Base-by-base conservation (phyloP, 2,113 vertebrate genomes). In the Chamaea fasciata region DNA sequence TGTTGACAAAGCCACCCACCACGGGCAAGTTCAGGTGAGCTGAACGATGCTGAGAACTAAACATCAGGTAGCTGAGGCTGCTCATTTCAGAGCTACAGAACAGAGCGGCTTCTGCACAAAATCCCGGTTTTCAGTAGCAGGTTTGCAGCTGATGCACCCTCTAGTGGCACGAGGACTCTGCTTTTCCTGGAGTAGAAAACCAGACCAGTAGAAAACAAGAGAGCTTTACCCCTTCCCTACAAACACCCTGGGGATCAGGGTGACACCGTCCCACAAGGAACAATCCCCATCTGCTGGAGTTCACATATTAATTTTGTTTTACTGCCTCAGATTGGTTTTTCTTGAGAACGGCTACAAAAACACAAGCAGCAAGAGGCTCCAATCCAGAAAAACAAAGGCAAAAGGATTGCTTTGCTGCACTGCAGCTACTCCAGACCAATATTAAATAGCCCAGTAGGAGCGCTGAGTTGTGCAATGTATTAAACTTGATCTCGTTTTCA, bases 1-100 rank as follows among this genome's bases (percentile, higher is more conserved):
- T 95, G 89, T 95, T 95, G 94, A 87, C 96, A 96, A 94, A 95
- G 80, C 77, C 75, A 87, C 92, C 85, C 81, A 91, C 91, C 23
- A 31, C 63, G 80, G 86, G 67, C 78, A 95, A 60, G 60, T 83
- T 94, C 85, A 87, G 93, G 78, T 95, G 87, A 83, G 83, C 56
- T 78, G 74, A 83, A 79, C 7, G 74, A 82, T 86, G 74, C 85
- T 78, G 89, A 82, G 73, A 91, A 75, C 33, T 71, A 41, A 85
- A 60, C 31, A 86, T 68, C 39, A 88, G 87, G 70, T 78, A 89
- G 60, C 17, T 49, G 87, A 79, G 57, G 68, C 46, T 86, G 64
- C 68, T 63, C 49, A 91, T 96, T 82, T 90, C 91, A 86, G 75
- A 62, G 73, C 80, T 84, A 60, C 83, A 76, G 60, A 93, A 47